Evolutionary conservation across 2,113 vertebrate species (phyloP), one percentile per base, ranked within the genome.

Genomic region (Mus spicilegus): DNA sequence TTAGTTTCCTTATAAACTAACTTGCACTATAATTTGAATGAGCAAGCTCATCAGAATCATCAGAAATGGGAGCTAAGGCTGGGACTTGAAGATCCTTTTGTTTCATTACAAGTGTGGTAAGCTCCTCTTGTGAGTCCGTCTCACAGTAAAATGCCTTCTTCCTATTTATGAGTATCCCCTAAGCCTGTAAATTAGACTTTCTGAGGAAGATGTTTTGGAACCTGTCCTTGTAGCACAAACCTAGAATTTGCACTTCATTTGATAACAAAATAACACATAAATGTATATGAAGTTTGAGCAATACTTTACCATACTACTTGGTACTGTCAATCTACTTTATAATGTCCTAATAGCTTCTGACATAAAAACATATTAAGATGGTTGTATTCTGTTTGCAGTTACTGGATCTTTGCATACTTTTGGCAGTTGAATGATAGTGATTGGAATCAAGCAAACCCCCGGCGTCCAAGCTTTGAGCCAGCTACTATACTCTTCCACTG

Each of bases 331-430:
- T 61, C 11, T 39, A 30, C 72, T 33, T 91, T 46, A 58, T 87
- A 92, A 51, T 54, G 17, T 58, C 16, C 88, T 33, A 69, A 1
- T 72, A 73, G 20, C 22, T 42, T 84, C n/a, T 84, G 24, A 63
- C 24, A 84, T 39, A 84, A 84, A 22, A 56, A 61, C 56, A 63
- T 42, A 42, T 39, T 26, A 82, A 39, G 22, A 61, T 16, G 22
- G 16, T 49, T 67, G 26, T 0, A 0, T 17, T 82, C 49, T 39
- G 6, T 19, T 24, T 42, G 20, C 96, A 96, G 87, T 85, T 93
- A 39, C 17, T 58, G 36, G 94, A 88, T 13, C 93, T 81, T 36
- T 12, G 97, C 97, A 97, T 97, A 96, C 90, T 89, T 80, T 90
- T 20, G 28, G 46, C 87, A 87, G 24, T 76, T 72, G 82, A 24